Evolutionary conservation across 2,888 invertebrate species (phyloP), one percentile per base, ranked within the genome.

Genomic region (Masnerella sp.): DNA sequence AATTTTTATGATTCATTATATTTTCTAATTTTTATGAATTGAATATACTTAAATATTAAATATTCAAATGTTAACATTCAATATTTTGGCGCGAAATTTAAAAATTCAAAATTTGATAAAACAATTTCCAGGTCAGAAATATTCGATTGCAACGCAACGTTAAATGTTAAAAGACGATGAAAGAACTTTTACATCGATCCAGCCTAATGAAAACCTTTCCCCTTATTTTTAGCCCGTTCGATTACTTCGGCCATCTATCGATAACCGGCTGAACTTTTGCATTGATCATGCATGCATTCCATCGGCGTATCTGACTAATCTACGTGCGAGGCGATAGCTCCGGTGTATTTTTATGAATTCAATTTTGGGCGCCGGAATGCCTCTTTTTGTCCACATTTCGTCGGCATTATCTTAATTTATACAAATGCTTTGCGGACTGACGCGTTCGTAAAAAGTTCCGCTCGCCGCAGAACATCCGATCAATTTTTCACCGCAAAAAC

Each of bases 341-440:
- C n/a, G n/a, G 12, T 20, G 34, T 51, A 51, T 58, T 58, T 67
- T 58, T 49, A 49, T 67, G 45, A 52, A 68, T 59, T 68, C 49
- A 56, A 56, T 70, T 70, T 59, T 69, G 36, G 45, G 9, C 61
- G 28, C 9, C 51, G 36, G 59, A 61, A 38, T 34, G 17, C 14
- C 62, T 54, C 40, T 49, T 56, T 56, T 49, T 36, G 34, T 49
- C 15, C 30, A 18, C 25, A 54, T 61, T 69, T 62, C 42, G 51
- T 15, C 34, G 45, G 65, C 34, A 71, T 71, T 71, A 71, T 71
- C 71, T 71, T 64, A 71, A 65, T 64, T 64, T 65, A 71, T 71
- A 58, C 64, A 64, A 58, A 62, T 64, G 62, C 64, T 64, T 70
- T 49, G 18, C 40, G 18, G 40, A 51, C 11, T 34, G 54, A 62